phyloP scores from a whole-genome alignment of 1,140 invertebrate species.

The Brachionus koreanus region DNA sequence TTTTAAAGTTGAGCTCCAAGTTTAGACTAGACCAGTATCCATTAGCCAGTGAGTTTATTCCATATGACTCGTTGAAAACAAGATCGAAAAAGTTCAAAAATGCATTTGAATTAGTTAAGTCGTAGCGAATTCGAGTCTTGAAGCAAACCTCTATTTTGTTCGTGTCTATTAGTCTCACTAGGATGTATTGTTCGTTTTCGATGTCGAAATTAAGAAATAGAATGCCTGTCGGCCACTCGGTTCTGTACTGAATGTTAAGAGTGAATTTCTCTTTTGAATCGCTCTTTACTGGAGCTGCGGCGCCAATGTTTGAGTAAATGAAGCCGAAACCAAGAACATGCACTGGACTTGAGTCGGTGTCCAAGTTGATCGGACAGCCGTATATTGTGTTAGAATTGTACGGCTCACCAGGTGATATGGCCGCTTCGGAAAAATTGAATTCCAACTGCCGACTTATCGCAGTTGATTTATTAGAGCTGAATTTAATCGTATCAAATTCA shows the following conservation, averaged over 20 bases:
- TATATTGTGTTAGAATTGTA: conserved; percentile 36
- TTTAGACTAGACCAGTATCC: conserved; percentile 16
- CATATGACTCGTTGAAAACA: not conserved
- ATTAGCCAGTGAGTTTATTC: conserved; percentile 9
- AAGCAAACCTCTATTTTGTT: not conserved
- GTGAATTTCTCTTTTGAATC: not conserved
- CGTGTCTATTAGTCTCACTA: not conserved
- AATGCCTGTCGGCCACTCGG: not conserved
- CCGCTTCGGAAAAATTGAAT: conserved; percentile 8
- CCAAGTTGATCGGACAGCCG: conserved; percentile 12
- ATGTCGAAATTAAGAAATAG: conserved; percentile 28
- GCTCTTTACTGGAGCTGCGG: not conserved
- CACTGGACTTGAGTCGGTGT: not conserved
- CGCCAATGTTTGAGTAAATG: not conserved
- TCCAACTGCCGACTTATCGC: not conserved
- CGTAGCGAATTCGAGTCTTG: conserved; percentile 10
- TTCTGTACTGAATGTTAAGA: not conserved
- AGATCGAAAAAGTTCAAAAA: conserved; percentile 38
- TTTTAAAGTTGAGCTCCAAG: not conserved
- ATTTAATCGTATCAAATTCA: conserved; percentile 1
- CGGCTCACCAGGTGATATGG: not conserved
- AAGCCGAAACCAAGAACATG: conserved; percentile 20
- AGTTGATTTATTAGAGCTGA: not conserved
- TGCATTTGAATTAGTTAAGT: not conserved
- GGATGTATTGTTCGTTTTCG: conserved; percentile 35